Evolutionary conservation across 2,797 vertebrate species (phyloP).

Genomic region (Malurus splendens): DNA sequence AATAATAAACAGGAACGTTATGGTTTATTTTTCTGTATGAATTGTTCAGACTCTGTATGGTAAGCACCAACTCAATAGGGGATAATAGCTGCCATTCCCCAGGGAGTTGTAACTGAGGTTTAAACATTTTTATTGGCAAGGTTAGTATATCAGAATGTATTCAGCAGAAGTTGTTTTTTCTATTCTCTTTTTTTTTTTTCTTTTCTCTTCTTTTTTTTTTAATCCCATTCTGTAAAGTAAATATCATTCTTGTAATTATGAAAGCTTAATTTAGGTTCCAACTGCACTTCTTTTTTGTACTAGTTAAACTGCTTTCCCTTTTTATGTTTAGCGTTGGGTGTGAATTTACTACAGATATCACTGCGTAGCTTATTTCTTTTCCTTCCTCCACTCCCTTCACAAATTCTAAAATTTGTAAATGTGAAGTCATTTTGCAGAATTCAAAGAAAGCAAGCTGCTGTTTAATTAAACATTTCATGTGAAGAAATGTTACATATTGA

Average conservation of each 20-base stretch:
- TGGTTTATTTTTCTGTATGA: conserved; percentile 80
- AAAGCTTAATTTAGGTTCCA: conserved; percentile 38
- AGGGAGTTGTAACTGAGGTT: conserved; percentile 68
- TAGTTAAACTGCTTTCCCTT: background rate
- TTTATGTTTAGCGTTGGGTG: background rate
- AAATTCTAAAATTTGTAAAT: conserved; percentile 12
- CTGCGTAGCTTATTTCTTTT: background rate
- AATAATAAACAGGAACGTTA: conserved; percentile 81
- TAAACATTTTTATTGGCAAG: conserved; percentile 63
- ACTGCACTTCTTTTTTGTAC: background rate
- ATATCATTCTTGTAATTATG: conserved; percentile 39
- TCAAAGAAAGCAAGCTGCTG: conserved; percentile 38
- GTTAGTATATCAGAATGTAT: conserved; percentile 63
- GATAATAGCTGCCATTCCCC: conserved; percentile 70
- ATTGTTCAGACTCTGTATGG: conserved; percentile 76
- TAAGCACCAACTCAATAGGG: conserved; percentile 74
- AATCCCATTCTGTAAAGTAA: conserved; percentile 37
- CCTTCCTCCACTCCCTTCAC: background rate
- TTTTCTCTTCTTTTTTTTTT: background rate
- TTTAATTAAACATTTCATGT: conserved; percentile 38
- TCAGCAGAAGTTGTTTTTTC: conserved; percentile 18
- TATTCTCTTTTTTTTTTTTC: background rate
- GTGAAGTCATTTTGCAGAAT: conserved; percentile 38
- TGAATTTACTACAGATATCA: conserved; percentile 14
- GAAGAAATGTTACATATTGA: conserved; percentile 32